Conservation (phyloP, 1,140 invertebrate species). For the Macrocentrus cingulum region DNA sequence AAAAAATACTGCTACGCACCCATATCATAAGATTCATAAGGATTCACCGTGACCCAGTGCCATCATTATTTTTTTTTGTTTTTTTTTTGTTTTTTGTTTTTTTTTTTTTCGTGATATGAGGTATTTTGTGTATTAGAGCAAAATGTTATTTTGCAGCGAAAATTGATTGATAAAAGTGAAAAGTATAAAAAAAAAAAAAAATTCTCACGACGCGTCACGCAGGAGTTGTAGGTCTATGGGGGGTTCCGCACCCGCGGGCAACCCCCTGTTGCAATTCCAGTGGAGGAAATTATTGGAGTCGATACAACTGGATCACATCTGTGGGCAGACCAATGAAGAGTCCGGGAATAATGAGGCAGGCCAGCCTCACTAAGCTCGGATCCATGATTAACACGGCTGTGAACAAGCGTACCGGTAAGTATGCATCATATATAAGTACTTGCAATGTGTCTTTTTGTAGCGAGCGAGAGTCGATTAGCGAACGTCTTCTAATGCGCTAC, state of each 20-base stretch:
- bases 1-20: too few species aligned
- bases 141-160: too few species aligned
- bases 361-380: slow-evolving; percentile 69
- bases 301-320: slow-evolving; percentile 29
- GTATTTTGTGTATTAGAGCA: too few species aligned
- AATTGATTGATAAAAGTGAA: neutral
- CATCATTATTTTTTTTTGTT: too few species aligned
- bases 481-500: slow-evolving; percentile 38
- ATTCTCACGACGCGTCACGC: slow-evolving; percentile 56
- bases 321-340: slow-evolving; percentile 55
- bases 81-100: too few species aligned
- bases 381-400: slow-evolving; percentile 69
- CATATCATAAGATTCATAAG: too few species aligned
- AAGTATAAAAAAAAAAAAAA: slow-evolving; percentile 27
- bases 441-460: too few species aligned
- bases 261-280: slow-evolving; percentile 43
- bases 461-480: slow-evolving; percentile 44
- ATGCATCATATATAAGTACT: slow-evolving; percentile 21
- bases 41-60: too few species aligned
- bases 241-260: slow-evolving; percentile 54
- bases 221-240: slow-evolving; percentile 58
- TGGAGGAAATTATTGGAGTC: slow-evolving; percentile 46
- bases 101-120: too few species aligned
- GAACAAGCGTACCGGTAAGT: slow-evolving; percentile 57
- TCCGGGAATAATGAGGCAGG: slow-evolving; percentile 65